Base-by-base conservation (phyloP, 1,140 invertebrate genomes). In the Eurosta solidaginis region DNA sequence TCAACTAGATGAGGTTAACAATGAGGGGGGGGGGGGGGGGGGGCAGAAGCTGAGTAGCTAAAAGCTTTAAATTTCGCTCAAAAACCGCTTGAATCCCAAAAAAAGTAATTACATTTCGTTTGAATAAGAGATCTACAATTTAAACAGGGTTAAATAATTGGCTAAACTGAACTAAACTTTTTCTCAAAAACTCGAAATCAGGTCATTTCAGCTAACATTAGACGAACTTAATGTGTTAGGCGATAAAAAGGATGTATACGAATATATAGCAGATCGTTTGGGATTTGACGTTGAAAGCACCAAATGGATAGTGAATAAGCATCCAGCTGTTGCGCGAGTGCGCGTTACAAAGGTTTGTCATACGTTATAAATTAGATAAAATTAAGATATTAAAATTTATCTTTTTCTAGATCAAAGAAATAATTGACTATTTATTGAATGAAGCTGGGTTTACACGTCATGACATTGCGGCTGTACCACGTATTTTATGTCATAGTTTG, bases 401-500 rank as follows among this genome's bases (percentile, higher is more conserved):
- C 40, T n/a, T 78, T 74, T 73, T 27, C 6, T 36, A 87, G 86
- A 84, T 88, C 2, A 88, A 90, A 76, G 88, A 89, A 79, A 88
- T 90, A 14, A 82, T 91, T 6, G 89, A 91, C 81, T 90, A 88
- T 82, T 78, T 90, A 63, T 79, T 91, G 2, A 86, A 86, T 76
- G 85, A 82, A 42, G 84, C 88, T 68, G 88, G 89, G 14, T 91
- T 89, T 79, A 82, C 85, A 2, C 83, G 87, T 4, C 80, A 82
- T 40, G 88, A 91, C 76, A 86, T 91, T 52, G 86, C 85, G n/a
- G 84, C 86, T 76, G 83, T 88, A 9, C 89, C 90, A 22, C 88
- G 90, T 44, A 88, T 91, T 74, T 78, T 91, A 20, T 87, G 88
- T 17, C 90, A 91, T 76, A 90, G 89, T 79, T 80, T 89, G 0